Base-by-base conservation (phyloP, 2,888 invertebrate genomes). In the Clunio marinus region DNA sequence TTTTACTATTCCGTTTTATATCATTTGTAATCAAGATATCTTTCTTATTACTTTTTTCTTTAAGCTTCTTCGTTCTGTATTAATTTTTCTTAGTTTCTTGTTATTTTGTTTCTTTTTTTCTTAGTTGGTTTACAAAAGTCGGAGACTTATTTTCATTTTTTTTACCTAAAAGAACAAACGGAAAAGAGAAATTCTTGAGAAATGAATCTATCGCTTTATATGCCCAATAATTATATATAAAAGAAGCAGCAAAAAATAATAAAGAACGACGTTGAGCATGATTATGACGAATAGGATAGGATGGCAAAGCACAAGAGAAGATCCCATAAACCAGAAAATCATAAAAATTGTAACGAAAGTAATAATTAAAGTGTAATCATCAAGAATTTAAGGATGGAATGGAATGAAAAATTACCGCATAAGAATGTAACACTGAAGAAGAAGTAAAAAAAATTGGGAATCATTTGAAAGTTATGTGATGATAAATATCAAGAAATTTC, bases 361-460 rank as follows among this genome's bases (percentile, higher is more conserved):
- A 41, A 28, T 62, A 62, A 62, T 62, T 62, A 62, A 62, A 62
- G 62, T 62, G 62, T 41, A 62, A 62, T 62, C 62, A 62, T 37
- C 41, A 35, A 51, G 51, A 22, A 7, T 57, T 57, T 10, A 45
- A 25, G 20, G 25, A 25, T 57, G 13, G 5, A 24, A 27, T 13
- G 25, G 27, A 57, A 57, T 57, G 57, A 57, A 57, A 57, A 57
- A 57, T 57, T 25, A 57, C 27, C 27, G 27, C 27, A 27, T 8
- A 4, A 20, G 27, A 57, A 51, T 17, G 51, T 7, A 45, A 13
- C 45, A 7, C 17, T 45, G 3, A 4, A 45, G 7, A 45, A 3
- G 45, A 3, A 7, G 7, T 13, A 13, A 45, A 17, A 17, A 45
- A 45, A 13, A 45, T 13, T 45, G 4, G 10, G 4, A 32, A 32